These are phyloP conservation scores for Tonatia bakeri DNA, from an alignment of 2,113 vertebrate species.

Conservation along the genomic window DNA sequence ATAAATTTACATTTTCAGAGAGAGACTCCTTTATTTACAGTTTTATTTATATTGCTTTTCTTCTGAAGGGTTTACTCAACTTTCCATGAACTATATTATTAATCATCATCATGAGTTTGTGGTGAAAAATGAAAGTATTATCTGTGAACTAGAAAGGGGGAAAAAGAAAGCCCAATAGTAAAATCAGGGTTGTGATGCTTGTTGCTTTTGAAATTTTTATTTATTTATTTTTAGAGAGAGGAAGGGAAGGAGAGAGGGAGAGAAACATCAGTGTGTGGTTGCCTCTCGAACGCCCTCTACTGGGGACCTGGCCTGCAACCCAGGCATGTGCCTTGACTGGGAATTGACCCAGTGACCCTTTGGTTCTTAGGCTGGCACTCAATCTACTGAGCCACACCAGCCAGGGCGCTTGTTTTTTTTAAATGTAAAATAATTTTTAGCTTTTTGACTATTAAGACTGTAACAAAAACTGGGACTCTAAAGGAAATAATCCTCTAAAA, in stretches of 20 bases:
- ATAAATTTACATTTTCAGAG: background rate
- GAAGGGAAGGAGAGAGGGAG: too few species aligned
- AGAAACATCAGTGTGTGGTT: too few species aligned
- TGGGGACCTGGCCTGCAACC: too few species aligned
- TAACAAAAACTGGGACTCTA: background rate
- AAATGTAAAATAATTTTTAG: background rate
- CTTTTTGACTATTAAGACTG: conserved; percentile 15
- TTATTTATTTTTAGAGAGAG: too few species aligned
- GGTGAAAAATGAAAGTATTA: background rate
- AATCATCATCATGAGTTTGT: background rate
- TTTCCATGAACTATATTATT: background rate
- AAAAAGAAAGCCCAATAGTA: background rate
- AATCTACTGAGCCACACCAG: too few species aligned
- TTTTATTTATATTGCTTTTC: background rate
- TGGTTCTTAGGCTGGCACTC: too few species aligned
- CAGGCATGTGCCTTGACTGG: too few species aligned
- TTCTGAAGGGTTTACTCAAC: background rate
- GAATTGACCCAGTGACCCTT: too few species aligned
- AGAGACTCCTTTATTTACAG: background rate
- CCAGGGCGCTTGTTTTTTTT: background rate
- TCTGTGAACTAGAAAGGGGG: background rate
- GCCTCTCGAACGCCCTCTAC: too few species aligned
- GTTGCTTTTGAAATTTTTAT: too few species aligned
- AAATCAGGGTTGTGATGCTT: background rate
- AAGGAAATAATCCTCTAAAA: background rate